phyloP scores from a whole-genome alignment of 2,797 vertebrate genomes.

The Rousettus madagascariensis region DNA sequence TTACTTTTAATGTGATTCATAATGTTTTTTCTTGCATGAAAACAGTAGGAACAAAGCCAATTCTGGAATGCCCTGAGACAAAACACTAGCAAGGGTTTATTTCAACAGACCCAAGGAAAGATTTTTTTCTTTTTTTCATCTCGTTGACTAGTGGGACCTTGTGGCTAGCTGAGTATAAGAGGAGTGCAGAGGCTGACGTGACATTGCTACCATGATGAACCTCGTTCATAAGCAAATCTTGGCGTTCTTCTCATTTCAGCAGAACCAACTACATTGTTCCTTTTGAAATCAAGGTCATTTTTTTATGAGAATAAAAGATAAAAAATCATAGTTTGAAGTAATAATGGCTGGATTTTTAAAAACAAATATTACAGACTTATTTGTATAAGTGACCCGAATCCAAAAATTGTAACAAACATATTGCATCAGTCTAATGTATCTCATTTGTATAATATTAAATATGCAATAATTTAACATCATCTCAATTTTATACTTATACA shows the following conservation, averaged over 20 bases:
- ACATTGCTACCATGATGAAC: neutral
- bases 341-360: neutral
- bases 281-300: neutral
- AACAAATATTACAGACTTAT: neutral
- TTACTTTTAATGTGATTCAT: constrained; percentile 14
- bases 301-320: neutral
- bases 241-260: neutral
- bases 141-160: neutral
- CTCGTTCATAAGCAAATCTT: neutral
- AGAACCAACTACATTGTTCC: neutral
- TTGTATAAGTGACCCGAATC: neutral
- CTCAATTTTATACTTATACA: neutral
- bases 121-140: neutral
- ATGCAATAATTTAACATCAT: neutral
- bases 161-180: neutral
- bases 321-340: neutral
- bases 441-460: neutral
- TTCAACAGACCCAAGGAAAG: neutral
- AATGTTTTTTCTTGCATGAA: constrained; percentile 21
- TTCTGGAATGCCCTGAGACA: neutral
- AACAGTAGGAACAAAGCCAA: neutral
- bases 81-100: constrained; percentile 1
- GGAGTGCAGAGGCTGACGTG: neutral
- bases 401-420: neutral
- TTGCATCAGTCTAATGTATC: neutral